Percentiles rank a stretch among this genome's conserved stretches.
Evolutionary conservation across 2,797 vertebrate species (phyloP).

Genomic region (Tapirus indicus): DNA sequence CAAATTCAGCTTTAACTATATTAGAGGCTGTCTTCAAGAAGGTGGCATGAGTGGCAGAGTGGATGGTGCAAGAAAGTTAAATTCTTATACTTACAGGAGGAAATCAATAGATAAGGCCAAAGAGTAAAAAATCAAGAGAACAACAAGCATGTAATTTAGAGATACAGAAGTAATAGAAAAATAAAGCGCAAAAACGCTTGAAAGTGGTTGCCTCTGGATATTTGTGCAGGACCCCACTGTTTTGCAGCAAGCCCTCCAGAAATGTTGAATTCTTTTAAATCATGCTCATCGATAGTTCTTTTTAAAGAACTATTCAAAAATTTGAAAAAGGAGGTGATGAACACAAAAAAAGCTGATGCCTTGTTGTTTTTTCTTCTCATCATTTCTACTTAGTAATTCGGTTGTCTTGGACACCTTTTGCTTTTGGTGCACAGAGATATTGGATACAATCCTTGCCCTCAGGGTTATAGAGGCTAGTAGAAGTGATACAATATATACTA

Average conservation of each 20-base stretch:
- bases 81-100: neutral
- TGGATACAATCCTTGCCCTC: neutral
- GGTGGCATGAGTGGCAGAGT: neutral
- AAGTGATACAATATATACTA: neutral
- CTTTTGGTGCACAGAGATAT: neutral
- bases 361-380: neutral
- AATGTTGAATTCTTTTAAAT: conserved; percentile 22
- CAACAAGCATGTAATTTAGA: neutral
- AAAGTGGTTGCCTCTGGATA: neutral
- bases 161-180: neutral
- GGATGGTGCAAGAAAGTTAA: neutral
- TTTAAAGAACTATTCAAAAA: neutral
- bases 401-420: neutral
- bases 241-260: neutral
- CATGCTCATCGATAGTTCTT: neutral
- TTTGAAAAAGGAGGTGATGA: neutral
- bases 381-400: neutral
- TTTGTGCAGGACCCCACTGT: neutral
- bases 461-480: neutral
- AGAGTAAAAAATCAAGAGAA: neutral
- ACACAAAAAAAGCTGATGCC: neutral
- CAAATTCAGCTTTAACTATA: neutral
- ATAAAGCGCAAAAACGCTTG: neutral
- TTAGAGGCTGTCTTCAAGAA: neutral
- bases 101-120: neutral